Evolutionary conservation across 2,797 vertebrate species (phyloP).

Genomic region (Gambelia wislizenii): DNA sequence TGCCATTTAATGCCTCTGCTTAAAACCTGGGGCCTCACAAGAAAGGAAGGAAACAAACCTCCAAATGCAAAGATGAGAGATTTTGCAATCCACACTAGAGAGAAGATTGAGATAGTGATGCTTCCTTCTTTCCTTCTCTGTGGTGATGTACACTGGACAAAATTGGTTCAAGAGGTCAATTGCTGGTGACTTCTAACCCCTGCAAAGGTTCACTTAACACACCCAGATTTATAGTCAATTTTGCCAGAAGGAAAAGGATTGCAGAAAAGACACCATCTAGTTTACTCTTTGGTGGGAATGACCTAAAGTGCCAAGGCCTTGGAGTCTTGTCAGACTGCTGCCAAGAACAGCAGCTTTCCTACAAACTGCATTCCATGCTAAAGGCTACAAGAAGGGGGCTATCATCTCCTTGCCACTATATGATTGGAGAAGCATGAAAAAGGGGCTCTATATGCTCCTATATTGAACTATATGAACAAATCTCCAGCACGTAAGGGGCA

Average conservation of each 20-base stretch:
- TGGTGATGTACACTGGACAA: not conserved
- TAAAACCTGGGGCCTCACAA: not conserved
- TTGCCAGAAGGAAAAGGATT: not conserved
- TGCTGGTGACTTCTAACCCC: not conserved
- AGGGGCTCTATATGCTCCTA: not conserved
- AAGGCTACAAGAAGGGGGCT: not conserved
- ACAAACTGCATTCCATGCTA: not conserved
- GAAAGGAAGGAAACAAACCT: not conserved
- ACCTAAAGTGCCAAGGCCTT: not conserved
- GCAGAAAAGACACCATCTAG: not conserved
- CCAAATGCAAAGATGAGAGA: not conserved
- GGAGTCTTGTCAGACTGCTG: not conserved
- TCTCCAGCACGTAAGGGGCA: not conserved
- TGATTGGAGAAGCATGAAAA: not conserved
- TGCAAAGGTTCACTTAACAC: not conserved
- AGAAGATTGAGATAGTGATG: slow-evolving; percentile 4
- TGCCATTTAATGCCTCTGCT: not conserved
- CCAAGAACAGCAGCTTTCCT: not conserved
- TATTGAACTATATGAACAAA: not conserved
- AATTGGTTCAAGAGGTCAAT: not conserved
- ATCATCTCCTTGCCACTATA: no score
- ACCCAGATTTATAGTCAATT: not conserved
- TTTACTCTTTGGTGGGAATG: not conserved
- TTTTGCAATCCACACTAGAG: not conserved
- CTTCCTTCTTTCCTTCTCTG: not conserved